phyloP scores from a whole-genome alignment of 2,888 invertebrate species.

The Capitulum mitella region DNA sequence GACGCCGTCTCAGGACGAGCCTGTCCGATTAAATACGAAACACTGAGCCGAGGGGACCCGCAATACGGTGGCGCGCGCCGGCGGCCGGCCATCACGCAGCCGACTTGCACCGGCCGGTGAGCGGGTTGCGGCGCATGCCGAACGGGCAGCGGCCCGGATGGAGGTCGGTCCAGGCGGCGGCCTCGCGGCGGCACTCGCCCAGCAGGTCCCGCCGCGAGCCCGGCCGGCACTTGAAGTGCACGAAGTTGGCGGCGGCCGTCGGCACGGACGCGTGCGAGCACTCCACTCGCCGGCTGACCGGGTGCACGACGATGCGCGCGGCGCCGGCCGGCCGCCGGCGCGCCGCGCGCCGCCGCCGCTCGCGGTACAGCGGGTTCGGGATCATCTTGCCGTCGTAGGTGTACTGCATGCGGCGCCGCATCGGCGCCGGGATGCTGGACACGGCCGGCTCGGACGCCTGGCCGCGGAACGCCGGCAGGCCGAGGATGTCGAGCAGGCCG shows the following conservation, averaged over 20 bases:
- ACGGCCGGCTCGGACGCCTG: conserved; percentile 2
- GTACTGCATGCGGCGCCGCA: not conserved
- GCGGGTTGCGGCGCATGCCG: not conserved
- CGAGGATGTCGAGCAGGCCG: not conserved
- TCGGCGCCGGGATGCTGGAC: not conserved
- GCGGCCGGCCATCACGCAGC: not conserved
- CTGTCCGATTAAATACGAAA: not conserved
- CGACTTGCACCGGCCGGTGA: not conserved
- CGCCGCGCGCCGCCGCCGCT: not conserved
- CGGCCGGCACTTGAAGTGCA: conserved; percentile 7
- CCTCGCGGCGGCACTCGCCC: not conserved
- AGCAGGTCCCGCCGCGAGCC: conserved; percentile 1
- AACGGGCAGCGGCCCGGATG: not conserved
- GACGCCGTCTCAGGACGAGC: not conserved
- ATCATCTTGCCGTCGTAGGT: conserved; percentile 3
- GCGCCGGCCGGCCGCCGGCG: not conserved
- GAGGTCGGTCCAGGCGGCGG: not conserved
- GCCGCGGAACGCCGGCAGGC: not conserved
- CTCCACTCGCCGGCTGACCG: not conserved
- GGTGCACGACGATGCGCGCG: not conserved
- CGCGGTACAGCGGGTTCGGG: not conserved
- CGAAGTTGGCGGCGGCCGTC: not conserved
- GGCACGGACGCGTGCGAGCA: not conserved
- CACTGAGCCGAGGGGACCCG: not conserved
- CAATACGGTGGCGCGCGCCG: not conserved